Conservation (phyloP, 2,888 invertebrate species). For the Drosophila tripunctata region DNA sequence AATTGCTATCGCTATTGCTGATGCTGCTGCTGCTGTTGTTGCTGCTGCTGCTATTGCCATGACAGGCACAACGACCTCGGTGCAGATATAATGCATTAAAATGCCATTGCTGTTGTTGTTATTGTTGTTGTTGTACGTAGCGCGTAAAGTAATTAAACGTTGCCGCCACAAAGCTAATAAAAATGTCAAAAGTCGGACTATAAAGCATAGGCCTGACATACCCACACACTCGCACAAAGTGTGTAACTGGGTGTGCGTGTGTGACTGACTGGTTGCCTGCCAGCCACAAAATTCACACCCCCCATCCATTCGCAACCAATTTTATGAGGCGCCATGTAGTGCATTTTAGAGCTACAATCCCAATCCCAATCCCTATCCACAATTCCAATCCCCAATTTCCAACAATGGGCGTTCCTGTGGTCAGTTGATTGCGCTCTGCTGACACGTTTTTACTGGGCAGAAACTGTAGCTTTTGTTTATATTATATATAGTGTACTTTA, state of each 20-base stretch:
- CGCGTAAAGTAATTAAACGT: slow-evolving; percentile 74
- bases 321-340: slow-evolving; percentile 63
- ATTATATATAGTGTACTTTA: neutral
- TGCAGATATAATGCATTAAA: slow-evolving; percentile 67
- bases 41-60: slow-evolving; percentile 11
- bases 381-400: slow-evolving; percentile 16
- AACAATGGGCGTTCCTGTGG: slow-evolving; percentile 7
- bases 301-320: slow-evolving; percentile 37
- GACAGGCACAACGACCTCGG: slow-evolving; percentile 26
- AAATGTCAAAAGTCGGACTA: slow-evolving; percentile 76
- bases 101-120: slow-evolving; percentile 11
- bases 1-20: neutral
- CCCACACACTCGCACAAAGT: slow-evolving; percentile 3
- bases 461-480: neutral
- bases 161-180: slow-evolving; percentile 75
- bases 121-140: slow-evolving; percentile 44
- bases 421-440: slow-evolving; percentile 14
- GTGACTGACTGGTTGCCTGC: neutral
- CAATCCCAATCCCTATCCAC: too few relatives aligned
- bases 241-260: neutral
- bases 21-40: too few relatives aligned
- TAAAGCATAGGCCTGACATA: slow-evolving; percentile 71
- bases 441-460: slow-evolving; percentile 9
- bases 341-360: slow-evolving; percentile 30
- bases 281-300: slow-evolving; percentile 9